Evolutionary conservation across 92 coral and sea anemone species (phyloP), one percentile per base, ranked within the genome.

Genomic region (Epizoanthus illoricatus): DNA sequence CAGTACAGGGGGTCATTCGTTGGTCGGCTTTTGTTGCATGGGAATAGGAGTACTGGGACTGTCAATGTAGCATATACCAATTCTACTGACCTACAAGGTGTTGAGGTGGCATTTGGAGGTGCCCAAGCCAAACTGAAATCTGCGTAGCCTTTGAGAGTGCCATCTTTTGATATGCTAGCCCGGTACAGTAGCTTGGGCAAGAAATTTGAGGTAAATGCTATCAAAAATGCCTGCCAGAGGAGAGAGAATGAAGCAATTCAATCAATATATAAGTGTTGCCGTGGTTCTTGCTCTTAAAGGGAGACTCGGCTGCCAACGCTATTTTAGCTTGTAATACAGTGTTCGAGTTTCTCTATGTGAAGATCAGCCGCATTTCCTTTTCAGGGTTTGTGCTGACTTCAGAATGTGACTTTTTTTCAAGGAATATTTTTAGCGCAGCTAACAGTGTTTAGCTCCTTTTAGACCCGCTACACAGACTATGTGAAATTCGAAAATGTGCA

Each of bases 51-150:
- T 47, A 49, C 55, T 5, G 49, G 49, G 49, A 43, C 11, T 49
- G 55, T 49, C 15, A 16, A 52, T 52, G 16, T 0, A 16, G 56
- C 56, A 9, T 52, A 52, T 13, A 58, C 8, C 2, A 40, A 64
- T 19, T 40, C 45, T 6, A 74, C 83, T 43, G 60, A 93, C 99
- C 99, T 91, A 90, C 99, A 96, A 3, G 98, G 98, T 71, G 78
- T 74, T 47, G 92, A 86, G 5, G 99, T 96, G 15, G 98, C 58
- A 85, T 96, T 96, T 3, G 85, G 71, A 7, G 99, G 99, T 39
- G 99, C 97, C 99, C 99, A 96, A 60, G 99, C 93, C 45, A 96
- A 86, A 61, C 93, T 91, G 73, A 89, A 96, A 76, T 96, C 88
- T 4, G 97, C 84, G 78, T 89, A 96, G 12, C 99, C 99, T 63